Conservation (phyloP, 2,888 invertebrate species). For the Eupithecia subumbrata region DNA sequence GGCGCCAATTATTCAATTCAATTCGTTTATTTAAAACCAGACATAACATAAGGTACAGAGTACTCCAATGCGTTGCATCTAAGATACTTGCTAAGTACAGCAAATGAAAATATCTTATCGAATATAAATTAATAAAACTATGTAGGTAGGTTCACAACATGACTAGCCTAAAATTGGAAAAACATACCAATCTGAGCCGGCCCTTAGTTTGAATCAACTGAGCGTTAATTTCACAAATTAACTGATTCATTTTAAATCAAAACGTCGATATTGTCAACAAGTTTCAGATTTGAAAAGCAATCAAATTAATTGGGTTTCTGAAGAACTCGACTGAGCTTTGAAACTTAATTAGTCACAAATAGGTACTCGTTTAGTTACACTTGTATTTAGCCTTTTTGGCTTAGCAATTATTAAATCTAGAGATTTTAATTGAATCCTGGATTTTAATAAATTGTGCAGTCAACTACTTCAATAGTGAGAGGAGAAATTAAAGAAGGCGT, state of each 20-base stretch:
- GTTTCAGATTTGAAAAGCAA: constrained; percentile 18
- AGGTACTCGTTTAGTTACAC: neutral
- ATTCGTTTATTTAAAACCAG: neutral
- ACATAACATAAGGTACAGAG: neutral
- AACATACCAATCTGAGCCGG: constrained; percentile 8
- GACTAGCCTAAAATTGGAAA: neutral
- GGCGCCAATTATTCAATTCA: neutral
- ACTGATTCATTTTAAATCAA: constrained; percentile 22
- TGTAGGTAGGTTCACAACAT: neutral
- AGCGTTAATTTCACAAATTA: constrained; percentile 24
- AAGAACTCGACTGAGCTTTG: constrained; percentile 17
- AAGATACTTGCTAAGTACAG: neutral
- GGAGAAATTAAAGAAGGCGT: neutral
- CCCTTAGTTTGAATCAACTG: constrained; percentile 17
- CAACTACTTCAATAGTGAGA: neutral
- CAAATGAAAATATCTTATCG: neutral
- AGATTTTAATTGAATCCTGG: neutral
- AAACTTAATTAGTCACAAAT: constrained; percentile 19
- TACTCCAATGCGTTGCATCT: neutral
- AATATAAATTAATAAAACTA: neutral
- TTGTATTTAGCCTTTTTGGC: constrained; percentile 1
- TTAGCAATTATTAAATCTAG: neutral
- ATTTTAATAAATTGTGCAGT: neutral
- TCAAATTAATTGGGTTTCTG: constrained; percentile 16
- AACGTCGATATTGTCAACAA: constrained; percentile 20